A percentile compares a stretch with the other conserved stretches of the same genome.
These are phyloP conservation scores for Eupithecia inturbata DNA, from an alignment of 2,888 invertebrate genomes.

Conservation along the genomic window DNA sequence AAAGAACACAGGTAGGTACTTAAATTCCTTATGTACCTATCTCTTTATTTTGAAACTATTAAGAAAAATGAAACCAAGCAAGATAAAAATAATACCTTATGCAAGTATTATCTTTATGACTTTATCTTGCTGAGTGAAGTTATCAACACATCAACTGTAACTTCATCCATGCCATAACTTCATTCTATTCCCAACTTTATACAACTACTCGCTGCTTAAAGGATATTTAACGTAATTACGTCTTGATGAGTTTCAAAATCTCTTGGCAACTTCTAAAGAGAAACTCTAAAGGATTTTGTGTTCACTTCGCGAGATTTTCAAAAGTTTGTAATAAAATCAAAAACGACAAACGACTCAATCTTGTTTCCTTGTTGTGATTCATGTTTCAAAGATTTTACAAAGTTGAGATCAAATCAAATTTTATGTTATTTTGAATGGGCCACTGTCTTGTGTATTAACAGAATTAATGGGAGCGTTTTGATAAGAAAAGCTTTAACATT, in stretches of 20 bases:
- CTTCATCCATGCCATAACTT: slow-evolving; percentile 10
- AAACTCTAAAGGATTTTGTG: slow-evolving; percentile 15
- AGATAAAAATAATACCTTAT: neutral
- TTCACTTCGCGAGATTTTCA: slow-evolving; percentile 7
- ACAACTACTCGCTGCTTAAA: slow-evolving; percentile 31
- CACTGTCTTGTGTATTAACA: neutral
- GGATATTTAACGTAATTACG: slow-evolving; percentile 32
- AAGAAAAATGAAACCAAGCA: no score
- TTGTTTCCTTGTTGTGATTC: slow-evolving; percentile 11
- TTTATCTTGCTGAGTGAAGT: neutral
- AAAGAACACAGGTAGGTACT: no score
- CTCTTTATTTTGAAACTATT: no score
- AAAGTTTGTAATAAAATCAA: slow-evolving; percentile 14
- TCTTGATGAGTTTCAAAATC: slow-evolving; percentile 29
- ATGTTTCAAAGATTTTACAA: slow-evolving; percentile 8
- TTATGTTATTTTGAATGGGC: neutral
- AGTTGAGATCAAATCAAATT: slow-evolving; percentile 3
- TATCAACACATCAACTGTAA: slow-evolving; percentile 1
- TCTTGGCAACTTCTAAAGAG: slow-evolving; percentile 23
- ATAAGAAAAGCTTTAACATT: neutral
- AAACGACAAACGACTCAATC: slow-evolving; percentile 24
- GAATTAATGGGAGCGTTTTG: neutral
- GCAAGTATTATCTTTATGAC: no score
- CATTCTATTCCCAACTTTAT: slow-evolving; percentile 18
- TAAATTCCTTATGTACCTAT: no score